Conservation (phyloP, 1,140 invertebrate species). For the Drosophila bocqueti region DNA sequence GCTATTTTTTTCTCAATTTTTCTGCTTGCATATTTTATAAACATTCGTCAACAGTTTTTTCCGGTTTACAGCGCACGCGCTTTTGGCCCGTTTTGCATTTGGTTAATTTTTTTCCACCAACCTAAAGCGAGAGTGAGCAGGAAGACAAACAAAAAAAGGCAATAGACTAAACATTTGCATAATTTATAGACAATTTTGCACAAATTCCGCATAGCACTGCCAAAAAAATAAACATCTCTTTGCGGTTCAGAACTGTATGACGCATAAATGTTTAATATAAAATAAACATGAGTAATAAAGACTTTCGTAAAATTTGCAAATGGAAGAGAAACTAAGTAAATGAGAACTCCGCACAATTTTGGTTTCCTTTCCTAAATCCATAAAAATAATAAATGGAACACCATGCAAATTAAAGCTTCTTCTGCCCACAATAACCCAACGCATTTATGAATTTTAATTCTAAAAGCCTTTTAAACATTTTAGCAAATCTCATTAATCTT, state of each 20-base stretch:
- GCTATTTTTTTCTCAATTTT: conserved; percentile 19
- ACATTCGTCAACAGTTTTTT: conserved; percentile 56
- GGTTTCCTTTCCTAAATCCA: conserved; percentile 41
- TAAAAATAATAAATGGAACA: conserved; percentile 38
- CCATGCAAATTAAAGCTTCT: conserved; percentile 26
- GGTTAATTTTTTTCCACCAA: conserved; percentile 21
- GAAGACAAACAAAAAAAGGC: conserved; percentile 20
- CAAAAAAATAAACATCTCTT: background rate
- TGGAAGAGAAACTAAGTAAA: conserved; percentile 37
- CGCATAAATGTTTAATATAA: conserved; percentile 14
- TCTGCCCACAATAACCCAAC: conserved; percentile 29
- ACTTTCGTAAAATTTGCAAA: conserved; percentile 31
- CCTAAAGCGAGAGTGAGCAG: conserved; percentile 32
- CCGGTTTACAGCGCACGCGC: conserved; percentile 59
- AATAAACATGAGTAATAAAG: conserved; percentile 22
- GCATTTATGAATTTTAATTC: conserved; percentile 39
- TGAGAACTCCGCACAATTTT: background rate
- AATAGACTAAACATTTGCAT: conserved; percentile 41
- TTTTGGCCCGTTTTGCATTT: conserved; percentile 43
- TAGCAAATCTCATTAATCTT: conserved; percentile 52
- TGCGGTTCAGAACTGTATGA: conserved; percentile 21
- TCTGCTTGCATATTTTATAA: conserved; percentile 53
- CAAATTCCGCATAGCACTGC: conserved; percentile 41
- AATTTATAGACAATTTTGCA: conserved; percentile 38
- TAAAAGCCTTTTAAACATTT: conserved; percentile 48